Base-by-base conservation (phyloP, 2,113 vertebrate species). In the Larimichthys crocea region DNA sequence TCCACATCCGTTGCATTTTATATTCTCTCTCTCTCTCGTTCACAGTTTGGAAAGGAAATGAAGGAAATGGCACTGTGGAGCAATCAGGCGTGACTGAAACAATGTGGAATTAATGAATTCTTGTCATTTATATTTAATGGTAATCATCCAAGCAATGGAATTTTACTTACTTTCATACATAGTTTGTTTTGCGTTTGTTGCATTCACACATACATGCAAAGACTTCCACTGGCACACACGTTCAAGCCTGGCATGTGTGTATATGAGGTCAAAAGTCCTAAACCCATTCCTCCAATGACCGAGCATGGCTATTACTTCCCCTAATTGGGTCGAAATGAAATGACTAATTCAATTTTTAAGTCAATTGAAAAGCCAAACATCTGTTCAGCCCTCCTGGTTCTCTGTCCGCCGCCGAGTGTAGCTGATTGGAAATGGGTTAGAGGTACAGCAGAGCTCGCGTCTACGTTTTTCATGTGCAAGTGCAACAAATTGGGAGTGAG, bases 321-420 rank as follows among this genome's bases (percentile, higher is more conserved):
- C 22, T 63, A 55, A 82, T 79, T 68, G 49, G 55, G 24, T 19
- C 65, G 26, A 55, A 84, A 82, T 84, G 16, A 82, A 79, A 55
- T 44, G 26, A 68, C 11, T 84, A 71, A 79, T 82, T 29, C 12
- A 53, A 75, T 86, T 71, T 26, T 50, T 4, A 42, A 68, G 19
- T 8, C 20, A 62, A 64, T 14, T 72, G 40, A 73, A 55, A 61
- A 65, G 48, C 35, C 14, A 29, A 44, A 44, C 40, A 9, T 48
- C 7, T 49, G 6, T 15, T 40, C 26, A 42, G 5, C 40, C 24
- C 3, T 35, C 24, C 9, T 35, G 48, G 14, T 35, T 15, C 3
- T 72, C 53, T 55, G 63, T 48, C 14, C 5, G 10, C 3, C 26
- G 60, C n/a, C 20, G 50, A 5, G 29, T 1, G 50, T 52, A 49